A percentile compares a stretch with the other conserved stretches of the same genome.
Evolutionary conservation across 2,888 invertebrate genomes (phyloP).

Genomic region (Dasypolia templi): DNA sequence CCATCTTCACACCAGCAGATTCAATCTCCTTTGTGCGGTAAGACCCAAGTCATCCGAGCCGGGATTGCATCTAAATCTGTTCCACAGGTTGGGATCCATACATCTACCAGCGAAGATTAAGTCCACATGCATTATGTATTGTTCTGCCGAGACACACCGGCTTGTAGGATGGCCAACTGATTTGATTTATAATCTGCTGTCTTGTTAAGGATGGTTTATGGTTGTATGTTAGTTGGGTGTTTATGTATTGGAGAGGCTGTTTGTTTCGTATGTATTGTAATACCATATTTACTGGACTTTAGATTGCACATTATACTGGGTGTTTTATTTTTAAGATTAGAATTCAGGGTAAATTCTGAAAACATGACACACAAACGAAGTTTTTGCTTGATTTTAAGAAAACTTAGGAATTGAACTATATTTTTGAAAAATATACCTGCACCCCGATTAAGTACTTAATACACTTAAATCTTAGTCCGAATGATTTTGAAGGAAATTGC

Average conservation of each 20-base stretch:
- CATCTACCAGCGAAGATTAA: conserved; percentile 58
- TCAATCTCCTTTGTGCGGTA: conserved; percentile 30
- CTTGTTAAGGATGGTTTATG: conserved; percentile 35
- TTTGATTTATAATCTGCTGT: conserved; percentile 55
- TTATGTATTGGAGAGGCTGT: background rate
- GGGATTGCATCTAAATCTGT: conserved; percentile 58
- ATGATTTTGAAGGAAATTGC: background rate
- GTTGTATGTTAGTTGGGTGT: background rate
- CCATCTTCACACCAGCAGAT: background rate
- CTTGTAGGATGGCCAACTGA: conserved; percentile 16
- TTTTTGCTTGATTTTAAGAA: background rate
- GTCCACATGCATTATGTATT: conserved; percentile 64
- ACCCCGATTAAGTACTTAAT: accelerated
- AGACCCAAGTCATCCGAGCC: conserved; percentile 36
- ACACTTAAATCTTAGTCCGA: background rate
- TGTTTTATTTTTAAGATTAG: background rate
- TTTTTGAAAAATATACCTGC: background rate
- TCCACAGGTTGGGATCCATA: conserved; percentile 62
- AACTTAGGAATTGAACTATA: accelerated
- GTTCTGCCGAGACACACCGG: conserved; percentile 37
- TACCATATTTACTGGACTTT: too few relatives aligned
- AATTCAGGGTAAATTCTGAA: background rate
- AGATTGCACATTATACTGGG: background rate
- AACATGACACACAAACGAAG: background rate
- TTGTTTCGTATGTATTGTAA: too few relatives aligned